phyloP scores from a whole-genome alignment of 2,888 invertebrate genomes.

The Amphiduros pacificus region DNA sequence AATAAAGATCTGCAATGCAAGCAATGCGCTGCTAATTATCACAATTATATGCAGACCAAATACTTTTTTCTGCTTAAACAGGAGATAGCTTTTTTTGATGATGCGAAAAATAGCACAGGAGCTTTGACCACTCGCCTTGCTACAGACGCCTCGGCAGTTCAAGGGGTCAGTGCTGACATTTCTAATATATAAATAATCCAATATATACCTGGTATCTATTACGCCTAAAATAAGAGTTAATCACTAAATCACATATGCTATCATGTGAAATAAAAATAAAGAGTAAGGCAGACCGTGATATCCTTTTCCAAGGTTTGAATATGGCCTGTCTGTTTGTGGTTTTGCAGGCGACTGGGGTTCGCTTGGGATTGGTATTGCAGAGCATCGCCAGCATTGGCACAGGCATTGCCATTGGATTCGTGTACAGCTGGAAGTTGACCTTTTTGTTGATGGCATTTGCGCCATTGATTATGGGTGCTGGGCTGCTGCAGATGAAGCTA shows the following conservation, averaged over 20 bases:
- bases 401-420: constrained; percentile 60
- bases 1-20: too few relatives aligned
- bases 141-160: constrained; percentile 55
- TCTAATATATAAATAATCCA: too few relatives aligned
- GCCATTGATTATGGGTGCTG: constrained; percentile 57
- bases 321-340: too few relatives aligned
- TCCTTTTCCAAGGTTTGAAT: too few relatives aligned
- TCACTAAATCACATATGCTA: too few relatives aligned
- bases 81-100: constrained; percentile 56
- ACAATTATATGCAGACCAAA: too few relatives aligned
- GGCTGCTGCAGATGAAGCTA: constrained; percentile 41
- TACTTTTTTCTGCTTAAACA: too few relatives aligned
- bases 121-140: constrained; percentile 53
- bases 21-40: too few relatives aligned
- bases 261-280: too few relatives aligned
- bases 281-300: too few relatives aligned
- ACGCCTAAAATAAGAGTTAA: too few relatives aligned
- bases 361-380: constrained; percentile 56
- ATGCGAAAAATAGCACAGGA: constrained; percentile 50
- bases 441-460: constrained; percentile 57
- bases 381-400: constrained; percentile 53
- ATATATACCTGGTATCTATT: too few relatives aligned
- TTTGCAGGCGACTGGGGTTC: constrained; percentile 58
- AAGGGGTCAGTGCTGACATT: constrained; percentile 58
- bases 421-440: constrained; percentile 62